phyloP scores from a whole-genome alignment of 2,113 vertebrate species.

The Myiopsitta monachus region DNA sequence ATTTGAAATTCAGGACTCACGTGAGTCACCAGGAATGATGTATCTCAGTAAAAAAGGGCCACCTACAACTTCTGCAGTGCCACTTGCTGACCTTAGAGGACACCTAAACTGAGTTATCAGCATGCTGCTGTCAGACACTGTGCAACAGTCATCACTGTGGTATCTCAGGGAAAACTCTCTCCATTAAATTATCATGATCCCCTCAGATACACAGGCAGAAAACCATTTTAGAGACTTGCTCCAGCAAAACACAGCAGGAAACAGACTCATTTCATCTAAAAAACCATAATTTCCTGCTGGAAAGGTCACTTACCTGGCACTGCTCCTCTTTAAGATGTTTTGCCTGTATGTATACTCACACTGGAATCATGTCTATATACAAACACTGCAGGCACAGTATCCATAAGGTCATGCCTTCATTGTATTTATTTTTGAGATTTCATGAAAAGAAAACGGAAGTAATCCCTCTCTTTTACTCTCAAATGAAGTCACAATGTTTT shows the following conservation, averaged over 20 bases:
- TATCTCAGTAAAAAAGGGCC: neutral
- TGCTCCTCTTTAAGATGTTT: neutral
- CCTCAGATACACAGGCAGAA: neutral
- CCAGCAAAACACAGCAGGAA: accelerated
- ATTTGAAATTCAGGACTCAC: neutral
- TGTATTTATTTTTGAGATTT: neutral
- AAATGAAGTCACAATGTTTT: neutral
- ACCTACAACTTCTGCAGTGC: neutral
- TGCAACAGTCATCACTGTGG: accelerated
- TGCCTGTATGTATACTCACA: neutral
- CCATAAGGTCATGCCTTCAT: neutral
- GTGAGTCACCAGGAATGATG: neutral
- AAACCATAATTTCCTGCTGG: neutral
- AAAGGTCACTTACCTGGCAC: neutral
- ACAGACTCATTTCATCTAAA: neutral
- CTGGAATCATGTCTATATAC: neutral
- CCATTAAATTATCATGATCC: neutral
- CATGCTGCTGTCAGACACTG: neutral
- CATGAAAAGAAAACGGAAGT: neutral
- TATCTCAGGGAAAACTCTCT: neutral
- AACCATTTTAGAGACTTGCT: neutral
- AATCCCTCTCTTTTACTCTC: neutral
- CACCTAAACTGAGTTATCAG: neutral
- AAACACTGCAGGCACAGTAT: neutral
- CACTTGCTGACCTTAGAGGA: neutral